A percentile compares a stretch with the other conserved stretches of the same genome.
phyloP scores from a whole-genome alignment of 2,797 vertebrate genomes.

The Apogon hyalosoma region DNA sequence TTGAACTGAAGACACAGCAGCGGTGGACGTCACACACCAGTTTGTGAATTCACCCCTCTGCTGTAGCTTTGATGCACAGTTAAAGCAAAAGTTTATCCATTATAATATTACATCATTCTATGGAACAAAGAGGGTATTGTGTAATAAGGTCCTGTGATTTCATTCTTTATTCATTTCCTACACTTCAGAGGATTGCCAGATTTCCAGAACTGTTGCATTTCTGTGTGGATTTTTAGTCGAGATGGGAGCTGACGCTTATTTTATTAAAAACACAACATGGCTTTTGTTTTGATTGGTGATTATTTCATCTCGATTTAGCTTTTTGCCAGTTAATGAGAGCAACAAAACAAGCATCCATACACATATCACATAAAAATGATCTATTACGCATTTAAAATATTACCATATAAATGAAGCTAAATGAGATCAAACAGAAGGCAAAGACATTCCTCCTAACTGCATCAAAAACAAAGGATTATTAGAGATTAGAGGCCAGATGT shows the following conservation, averaged over 20 bases:
- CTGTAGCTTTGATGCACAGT: slow-evolving; percentile 14
- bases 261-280: too few relatives aligned
- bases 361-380: slow-evolving; percentile 4
- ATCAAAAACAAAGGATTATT: slow-evolving; percentile 37
- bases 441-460: neutral
- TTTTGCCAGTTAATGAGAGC: neutral
- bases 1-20: slow-evolving; percentile 21
- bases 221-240: too few relatives aligned
- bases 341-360: slow-evolving; percentile 12
- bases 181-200: slow-evolving; percentile 21
- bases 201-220: neutral
- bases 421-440: slow-evolving; percentile 22
- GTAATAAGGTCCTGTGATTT: slow-evolving; percentile 16
- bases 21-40: neutral
- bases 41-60: slow-evolving; percentile 9
- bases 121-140: slow-evolving; percentile 2
- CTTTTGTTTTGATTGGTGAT: neutral
- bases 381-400: neutral
- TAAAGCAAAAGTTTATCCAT: slow-evolving; percentile 2
- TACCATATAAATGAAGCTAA: slow-evolving; percentile 36
- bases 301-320: neutral
- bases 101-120: neutral
- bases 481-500: slow-evolving; percentile 21
- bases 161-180: slow-evolving; percentile 1
- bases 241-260: too few relatives aligned